These are phyloP conservation scores for Aepyceros melampus DNA, from an alignment of 2,113 vertebrate species.

Conservation along the genomic window DNA sequence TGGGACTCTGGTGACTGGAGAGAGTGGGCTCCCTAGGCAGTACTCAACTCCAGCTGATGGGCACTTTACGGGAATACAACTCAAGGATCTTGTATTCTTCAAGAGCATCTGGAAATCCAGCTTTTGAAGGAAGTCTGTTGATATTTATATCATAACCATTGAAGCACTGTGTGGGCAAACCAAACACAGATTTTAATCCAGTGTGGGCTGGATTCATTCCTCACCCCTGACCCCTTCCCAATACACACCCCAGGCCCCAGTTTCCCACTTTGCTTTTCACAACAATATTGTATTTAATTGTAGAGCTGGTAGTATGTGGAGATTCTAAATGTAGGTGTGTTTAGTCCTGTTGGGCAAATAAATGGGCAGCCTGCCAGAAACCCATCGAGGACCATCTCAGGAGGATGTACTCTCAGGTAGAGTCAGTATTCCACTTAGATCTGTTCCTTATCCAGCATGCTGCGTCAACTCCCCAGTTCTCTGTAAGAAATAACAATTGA, in stretches of 20 bases:
- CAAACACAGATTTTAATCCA: neutral
- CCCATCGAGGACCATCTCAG: neutral
- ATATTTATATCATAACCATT: neutral
- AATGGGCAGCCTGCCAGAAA: neutral
- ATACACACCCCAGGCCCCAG: neutral
- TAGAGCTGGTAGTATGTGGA: neutral
- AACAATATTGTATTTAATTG: neutral
- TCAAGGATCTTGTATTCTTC: neutral
- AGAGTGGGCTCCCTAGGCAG: neutral
- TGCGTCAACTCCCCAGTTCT: neutral
- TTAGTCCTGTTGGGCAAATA: neutral
- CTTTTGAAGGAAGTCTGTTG: constrained; percentile 11
- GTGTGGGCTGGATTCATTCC: neutral
- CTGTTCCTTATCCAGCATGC: neutral
- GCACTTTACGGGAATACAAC: neutral
- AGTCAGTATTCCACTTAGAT: neutral
- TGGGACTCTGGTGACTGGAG: neutral
- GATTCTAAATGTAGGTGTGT: neutral
- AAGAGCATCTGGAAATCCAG: neutral
- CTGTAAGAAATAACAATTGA: neutral
- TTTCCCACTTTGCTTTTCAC: neutral
- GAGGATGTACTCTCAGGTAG: neutral
- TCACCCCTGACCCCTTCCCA: neutral
- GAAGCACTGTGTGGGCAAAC: constrained; percentile 26
- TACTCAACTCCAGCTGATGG: neutral